Base-by-base conservation (phyloP, 2,113 vertebrate genomes). In the Cichladusa arquata region DNA sequence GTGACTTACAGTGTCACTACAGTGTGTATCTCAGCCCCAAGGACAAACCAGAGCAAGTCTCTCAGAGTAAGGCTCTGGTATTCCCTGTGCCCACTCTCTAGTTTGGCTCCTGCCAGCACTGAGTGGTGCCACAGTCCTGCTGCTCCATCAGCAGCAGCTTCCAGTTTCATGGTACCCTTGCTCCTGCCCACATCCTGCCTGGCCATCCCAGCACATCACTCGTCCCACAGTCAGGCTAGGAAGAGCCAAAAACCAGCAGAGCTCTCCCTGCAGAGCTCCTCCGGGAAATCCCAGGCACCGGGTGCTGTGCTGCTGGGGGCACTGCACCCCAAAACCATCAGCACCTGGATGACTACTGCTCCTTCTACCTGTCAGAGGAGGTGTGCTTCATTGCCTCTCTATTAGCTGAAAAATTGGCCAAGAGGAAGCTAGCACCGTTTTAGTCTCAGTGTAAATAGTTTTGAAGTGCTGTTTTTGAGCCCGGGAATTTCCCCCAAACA, bases 11-110 rank as follows among this genome's bases (percentile, higher is more conserved):
- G 48, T 26, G 14, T 26, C 38, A 36, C 13, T 15, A 10, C 6
- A 18, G 11, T 17, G 15, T 51, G 36, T 23, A 70, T 57, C 17
- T 19, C 5, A 0, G 14, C 9, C 16, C 36, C 0, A 0, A 71
- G 22, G 7, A 26, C 31, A 62, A 18, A 38, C 16, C 36, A 70
- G 47, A 56, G 33, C 36, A 88, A 47, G 19, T 12, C 16, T 66
- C 38, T 67, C 38, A 79, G 44, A n/a, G 8, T 31, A 33, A 85
- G 15, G 7, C 23, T 62, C 34, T 31, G 26, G 11, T 45, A 28
- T 14, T 57, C 14, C n/a, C 14, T 0, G 7, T 67, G 56, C 8
- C 38, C 16, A 13, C 19, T 22, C 19, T 22, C 57, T 9, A 6
- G 16, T 71, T 86, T 69, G 31, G 17, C 8, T 81, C 18, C 56